These are phyloP conservation scores for Pelagia noctiluca DNA, from an alignment of 30 jellyfish, hydroid and myxozoan species.

Conservation along the genomic window DNA sequence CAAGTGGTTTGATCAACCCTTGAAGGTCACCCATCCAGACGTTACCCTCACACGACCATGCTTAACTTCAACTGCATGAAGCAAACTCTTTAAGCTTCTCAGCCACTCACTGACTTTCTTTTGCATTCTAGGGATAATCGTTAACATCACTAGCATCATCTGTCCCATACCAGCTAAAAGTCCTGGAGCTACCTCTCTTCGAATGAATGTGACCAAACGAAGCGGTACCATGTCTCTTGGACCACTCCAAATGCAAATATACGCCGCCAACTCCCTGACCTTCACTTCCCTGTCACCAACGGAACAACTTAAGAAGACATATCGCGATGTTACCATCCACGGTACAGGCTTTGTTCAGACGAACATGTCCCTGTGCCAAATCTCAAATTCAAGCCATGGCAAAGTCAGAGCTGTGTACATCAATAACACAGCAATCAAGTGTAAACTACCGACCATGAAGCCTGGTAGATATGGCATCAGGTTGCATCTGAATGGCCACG, in stretches of 20 bases:
- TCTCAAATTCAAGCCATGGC: neutral
- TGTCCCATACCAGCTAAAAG: neutral
- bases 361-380: neutral
- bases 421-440: neutral
- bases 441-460: neutral
- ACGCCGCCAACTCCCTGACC: neutral
- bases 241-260: neutral
- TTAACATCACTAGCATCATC: neutral
- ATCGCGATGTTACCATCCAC: neutral
- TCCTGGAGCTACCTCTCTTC: neutral
- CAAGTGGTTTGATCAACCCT: too few relatives aligned
- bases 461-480: slow-evolving; percentile 3
- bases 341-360: neutral
- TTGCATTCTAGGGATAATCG: neutral
- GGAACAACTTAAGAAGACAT: neutral
- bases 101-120: too few relatives aligned
- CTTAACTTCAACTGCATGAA: too few relatives aligned
- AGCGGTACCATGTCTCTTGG: neutral
- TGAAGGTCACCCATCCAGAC: too few relatives aligned
- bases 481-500: neutral
- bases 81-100: too few relatives aligned
- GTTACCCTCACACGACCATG: too few relatives aligned
- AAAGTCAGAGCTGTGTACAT: neutral
- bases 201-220: neutral
- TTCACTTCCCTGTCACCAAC: neutral